phyloP scores from a whole-genome alignment of 2,113 vertebrate genomes.

The Probosciger aterrimus region DNA sequence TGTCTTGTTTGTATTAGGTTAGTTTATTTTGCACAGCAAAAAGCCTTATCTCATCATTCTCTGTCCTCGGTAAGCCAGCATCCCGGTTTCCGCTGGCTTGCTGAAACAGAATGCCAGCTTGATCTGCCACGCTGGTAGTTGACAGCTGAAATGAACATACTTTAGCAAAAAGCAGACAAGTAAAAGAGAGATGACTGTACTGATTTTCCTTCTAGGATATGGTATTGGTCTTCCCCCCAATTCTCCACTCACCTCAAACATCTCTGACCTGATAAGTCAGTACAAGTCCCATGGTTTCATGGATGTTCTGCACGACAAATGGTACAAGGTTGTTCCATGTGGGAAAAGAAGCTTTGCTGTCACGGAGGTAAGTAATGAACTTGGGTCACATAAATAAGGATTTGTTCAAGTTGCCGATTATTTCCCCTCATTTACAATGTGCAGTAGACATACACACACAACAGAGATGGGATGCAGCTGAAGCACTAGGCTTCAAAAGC shows the following conservation, averaged over 20 bases:
- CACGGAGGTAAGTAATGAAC: conserved; percentile 82
- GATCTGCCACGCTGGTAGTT: not conserved
- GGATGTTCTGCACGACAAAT: conserved; percentile 97
- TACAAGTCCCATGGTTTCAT: conserved; percentile 98
- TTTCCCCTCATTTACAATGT: not conserved
- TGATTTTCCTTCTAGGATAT: conserved; percentile 81
- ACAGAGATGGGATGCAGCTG: not conserved
- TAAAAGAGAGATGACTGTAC: not conserved
- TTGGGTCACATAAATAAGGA: not conserved
- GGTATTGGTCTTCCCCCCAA: conserved; percentile 97
- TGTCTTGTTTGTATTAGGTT: not conserved
- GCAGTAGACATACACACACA: fast-evolving
- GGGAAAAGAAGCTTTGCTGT: conserved; percentile 95
- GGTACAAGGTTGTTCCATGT: conserved; percentile 97
- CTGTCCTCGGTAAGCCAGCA: not conserved
- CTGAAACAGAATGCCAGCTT: not conserved
- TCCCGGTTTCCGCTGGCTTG: not conserved
- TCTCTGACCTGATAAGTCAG: conserved; percentile 94
- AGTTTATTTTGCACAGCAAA: not conserved
- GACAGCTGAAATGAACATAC: not conserved
- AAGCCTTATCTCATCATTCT: not conserved
- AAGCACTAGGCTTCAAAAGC: not conserved
- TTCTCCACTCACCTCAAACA: conserved; percentile 92
- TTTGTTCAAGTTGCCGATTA: not conserved
- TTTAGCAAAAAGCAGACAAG: not conserved